Percentiles rank a stretch among this genome's conserved stretches.
phyloP scores from a whole-genome alignment of 2,888 invertebrate species.

The Deroplatys truncata region DNA sequence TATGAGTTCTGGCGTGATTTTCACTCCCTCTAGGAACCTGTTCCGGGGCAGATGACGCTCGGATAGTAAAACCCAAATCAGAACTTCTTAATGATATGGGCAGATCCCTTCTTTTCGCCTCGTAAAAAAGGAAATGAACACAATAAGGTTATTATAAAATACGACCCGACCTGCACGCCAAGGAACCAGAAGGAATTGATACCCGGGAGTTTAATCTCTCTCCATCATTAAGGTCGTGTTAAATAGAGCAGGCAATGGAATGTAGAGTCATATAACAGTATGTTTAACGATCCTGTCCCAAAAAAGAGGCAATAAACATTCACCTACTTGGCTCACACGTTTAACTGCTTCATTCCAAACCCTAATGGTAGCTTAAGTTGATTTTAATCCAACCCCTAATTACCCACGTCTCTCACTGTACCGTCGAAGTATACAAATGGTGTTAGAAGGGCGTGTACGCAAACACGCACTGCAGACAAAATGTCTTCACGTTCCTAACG shows the following conservation, averaged over 20 bases:
- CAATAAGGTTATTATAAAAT: neutral
- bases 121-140: neutral
- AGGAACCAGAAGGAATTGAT: neutral
- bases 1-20: neutral
- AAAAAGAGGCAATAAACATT: neutral
- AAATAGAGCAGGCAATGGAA: neutral
- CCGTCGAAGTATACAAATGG: too few relatives aligned
- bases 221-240: neutral
- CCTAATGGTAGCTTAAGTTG: too few relatives aligned
- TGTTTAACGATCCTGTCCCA: neutral
- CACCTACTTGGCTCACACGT: neutral
- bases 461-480: too few relatives aligned
- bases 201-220: neutral
- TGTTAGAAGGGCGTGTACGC: too few relatives aligned
- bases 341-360: too few relatives aligned
- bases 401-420: too few relatives aligned
- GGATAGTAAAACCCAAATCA: neutral
- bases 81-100: neutral
- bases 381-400: too few relatives aligned
- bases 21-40: neutral
- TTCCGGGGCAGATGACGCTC: neutral
- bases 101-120: neutral
- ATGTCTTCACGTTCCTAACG: too few relatives aligned
- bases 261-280: neutral
- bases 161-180: neutral